Percentiles rank a stretch among this genome's conserved stretches.
Evolutionary conservation across 2,113 vertebrate species (phyloP).

Genomic region (Campylorhamphus procurvoides): DNA sequence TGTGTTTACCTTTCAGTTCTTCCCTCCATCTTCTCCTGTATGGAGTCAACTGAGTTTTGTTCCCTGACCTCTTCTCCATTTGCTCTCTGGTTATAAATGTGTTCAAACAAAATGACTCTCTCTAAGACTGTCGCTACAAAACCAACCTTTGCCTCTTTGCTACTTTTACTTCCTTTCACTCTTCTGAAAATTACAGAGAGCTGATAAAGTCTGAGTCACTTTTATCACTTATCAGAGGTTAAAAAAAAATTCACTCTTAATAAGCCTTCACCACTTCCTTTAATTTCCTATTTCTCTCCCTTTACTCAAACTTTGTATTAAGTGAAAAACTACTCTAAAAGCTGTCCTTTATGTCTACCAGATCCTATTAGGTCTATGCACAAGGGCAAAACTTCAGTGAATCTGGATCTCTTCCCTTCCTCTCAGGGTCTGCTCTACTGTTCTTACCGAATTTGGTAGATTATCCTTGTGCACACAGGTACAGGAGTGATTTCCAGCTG

Average conservation of each 20-base stretch:
- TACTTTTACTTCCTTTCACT: not conserved
- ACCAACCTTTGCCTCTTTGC: constrained; percentile 12
- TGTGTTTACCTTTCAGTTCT: not conserved
- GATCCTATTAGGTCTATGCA: not conserved
- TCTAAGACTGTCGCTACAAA: not conserved
- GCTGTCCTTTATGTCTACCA: constrained; percentile 1
- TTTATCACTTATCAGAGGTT: not conserved
- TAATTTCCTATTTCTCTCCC: not conserved
- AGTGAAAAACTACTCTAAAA: constrained; percentile 23
- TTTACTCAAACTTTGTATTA: constrained; percentile 25
- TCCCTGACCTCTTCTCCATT: constrained; percentile 10
- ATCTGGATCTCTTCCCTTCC: not conserved
- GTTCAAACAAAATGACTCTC: constrained; percentile 21
- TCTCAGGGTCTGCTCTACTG: not conserved
- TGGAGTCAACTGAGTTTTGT: not conserved
- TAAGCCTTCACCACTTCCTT: constrained; percentile 19
- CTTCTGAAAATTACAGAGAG: constrained; percentile 9
- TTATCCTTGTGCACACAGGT: not conserved
- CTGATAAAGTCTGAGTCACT: not conserved
- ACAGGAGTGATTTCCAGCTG: constrained; percentile 27
- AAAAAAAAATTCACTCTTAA: constrained; percentile 17
- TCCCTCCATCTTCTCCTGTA: not conserved
- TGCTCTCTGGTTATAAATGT: not conserved
- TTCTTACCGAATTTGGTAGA: not conserved
- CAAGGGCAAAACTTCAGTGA: not conserved